These are phyloP conservation scores for Heteromurus nitidus DNA, from an alignment of 2,888 invertebrate species.

Conservation along the genomic window DNA sequence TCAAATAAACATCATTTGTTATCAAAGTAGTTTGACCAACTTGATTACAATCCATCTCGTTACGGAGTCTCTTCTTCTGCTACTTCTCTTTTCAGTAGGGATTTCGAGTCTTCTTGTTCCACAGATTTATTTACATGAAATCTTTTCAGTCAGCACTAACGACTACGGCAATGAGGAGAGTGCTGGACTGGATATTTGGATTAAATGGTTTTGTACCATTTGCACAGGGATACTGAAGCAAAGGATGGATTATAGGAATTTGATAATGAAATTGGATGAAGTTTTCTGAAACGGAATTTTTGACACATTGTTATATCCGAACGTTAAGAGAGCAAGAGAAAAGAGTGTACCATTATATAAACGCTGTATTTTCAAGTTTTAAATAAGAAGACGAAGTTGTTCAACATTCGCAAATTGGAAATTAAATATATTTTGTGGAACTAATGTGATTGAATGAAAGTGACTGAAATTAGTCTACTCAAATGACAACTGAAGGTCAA, in stretches of 20 bases:
- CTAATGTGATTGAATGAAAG: neutral
- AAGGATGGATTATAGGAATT: too few relatives aligned
- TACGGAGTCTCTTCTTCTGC: conserved; percentile 1
- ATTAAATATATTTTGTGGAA: neutral
- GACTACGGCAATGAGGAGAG: neutral
- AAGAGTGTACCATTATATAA: too few relatives aligned
- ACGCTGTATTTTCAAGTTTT: too few relatives aligned
- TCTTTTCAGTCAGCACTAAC: neutral
- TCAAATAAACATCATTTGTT: conserved; percentile 74
- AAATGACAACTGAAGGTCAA: too few relatives aligned
- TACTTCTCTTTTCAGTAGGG: neutral
- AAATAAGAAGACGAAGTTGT: neutral
- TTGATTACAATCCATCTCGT: conserved; percentile 72
- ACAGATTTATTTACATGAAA: neutral
- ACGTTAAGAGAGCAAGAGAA: neutral
- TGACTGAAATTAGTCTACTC: neutral
- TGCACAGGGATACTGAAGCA: neutral
- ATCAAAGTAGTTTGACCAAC: conserved; percentile 73
- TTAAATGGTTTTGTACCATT: neutral
- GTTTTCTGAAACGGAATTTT: too few relatives aligned
- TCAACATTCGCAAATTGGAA: neutral
- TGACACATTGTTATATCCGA: neutral
- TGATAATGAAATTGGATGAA: too few relatives aligned
- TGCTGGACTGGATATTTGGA: neutral
- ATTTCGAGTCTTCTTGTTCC: neutral